Base-by-base conservation (phyloP, 2,113 vertebrate genomes). In the Dipodomys merriami region DNA sequence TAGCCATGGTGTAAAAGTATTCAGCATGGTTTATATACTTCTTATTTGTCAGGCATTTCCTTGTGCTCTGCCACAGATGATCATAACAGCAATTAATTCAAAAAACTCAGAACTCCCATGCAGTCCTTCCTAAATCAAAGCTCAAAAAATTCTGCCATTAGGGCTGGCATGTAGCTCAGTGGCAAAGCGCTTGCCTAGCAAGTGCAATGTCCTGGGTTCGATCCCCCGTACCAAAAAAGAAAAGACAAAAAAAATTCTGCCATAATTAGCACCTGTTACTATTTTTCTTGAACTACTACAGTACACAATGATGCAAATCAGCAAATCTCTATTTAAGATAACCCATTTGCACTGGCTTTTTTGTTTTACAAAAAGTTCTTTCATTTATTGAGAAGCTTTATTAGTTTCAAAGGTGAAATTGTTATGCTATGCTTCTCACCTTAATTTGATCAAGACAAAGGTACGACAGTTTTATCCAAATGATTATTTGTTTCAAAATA, bases 1-100 rank as follows among this genome's bases (percentile, higher is more conserved):
- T 64, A 49, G 60, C 19, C 30, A 87, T 76, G 60, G 79, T 86
- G 23, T 82, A 71, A 86, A 81, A 62, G 46, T 79, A 89, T 96
- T 84, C 5, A 77, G 65, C 57, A 35, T 29, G 23, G 30, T 67
- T 67, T 68, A 25, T 84, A 67, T 2, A 53, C 33, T 89, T 89
- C 57, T 73, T 94, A 88, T 18, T 69, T 90, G 18, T 16, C 33
- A 90, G 3, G 2, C 27, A 72, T 90, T 78, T 16, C 12, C 15
- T 94, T 76, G 35, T 25, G 12, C 20, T 93, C n/a, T 84, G 23
- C 30, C 27, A 33, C 91, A 86, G 79, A 23, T 88, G 82, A 68
- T 46, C 62, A 78, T 88, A 71, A 87, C 84, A 91, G 39, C 13
- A 33, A 69, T 69, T 85, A 49, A 0, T 87, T 62, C 85, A 35